A percentile compares a stretch with the other conserved stretches of the same genome.
Evolutionary conservation across 1,140 invertebrate genomes (phyloP).

Genomic region (Parasteatoda tepidariorum): DNA sequence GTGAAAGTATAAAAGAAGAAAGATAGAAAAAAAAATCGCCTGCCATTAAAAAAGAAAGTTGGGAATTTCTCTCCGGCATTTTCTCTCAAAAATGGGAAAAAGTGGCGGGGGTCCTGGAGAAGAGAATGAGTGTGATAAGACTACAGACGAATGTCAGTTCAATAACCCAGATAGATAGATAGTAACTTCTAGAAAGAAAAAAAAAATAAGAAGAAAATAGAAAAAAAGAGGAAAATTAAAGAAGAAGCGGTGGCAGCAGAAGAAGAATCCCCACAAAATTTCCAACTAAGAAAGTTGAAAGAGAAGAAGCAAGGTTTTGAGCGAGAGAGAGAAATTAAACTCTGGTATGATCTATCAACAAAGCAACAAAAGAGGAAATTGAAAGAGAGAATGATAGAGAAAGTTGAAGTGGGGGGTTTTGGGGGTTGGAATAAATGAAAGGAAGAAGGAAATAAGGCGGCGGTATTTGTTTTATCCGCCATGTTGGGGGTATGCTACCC

Average conservation of each 20-base stretch:
- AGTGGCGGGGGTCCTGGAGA: neutral
- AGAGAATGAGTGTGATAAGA: slow-evolving; percentile 37
- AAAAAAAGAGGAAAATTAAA: slow-evolving; percentile 22
- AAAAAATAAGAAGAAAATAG: neutral
- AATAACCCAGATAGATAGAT: slow-evolving; percentile 59
- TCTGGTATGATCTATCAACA: slow-evolving; percentile 58
- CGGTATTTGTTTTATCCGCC: slow-evolving; percentile 59
- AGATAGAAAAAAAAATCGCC: neutral
- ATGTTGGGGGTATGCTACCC: slow-evolving; percentile 6
- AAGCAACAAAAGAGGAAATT: slow-evolving; percentile 57
- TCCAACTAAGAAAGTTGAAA: slow-evolving; percentile 58
- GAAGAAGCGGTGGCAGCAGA: neutral
- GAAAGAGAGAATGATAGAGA: slow-evolving; percentile 29
- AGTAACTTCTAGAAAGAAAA: slow-evolving; percentile 18
- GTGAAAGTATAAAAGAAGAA: slow-evolving; percentile 13
- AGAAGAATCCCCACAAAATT: slow-evolving; percentile 46
- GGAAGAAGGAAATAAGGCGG: slow-evolving; percentile 53
- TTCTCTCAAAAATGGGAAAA: slow-evolving; percentile 5
- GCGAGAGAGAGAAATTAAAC: slow-evolving; percentile 51
- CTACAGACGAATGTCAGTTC: slow-evolving; percentile 57
- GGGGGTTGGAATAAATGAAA: slow-evolving; percentile 40
- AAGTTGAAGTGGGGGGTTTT: neutral
- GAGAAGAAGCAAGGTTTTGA: slow-evolving; percentile 2
- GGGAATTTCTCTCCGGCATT: slow-evolving; percentile 16
- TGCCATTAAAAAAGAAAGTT: neutral